These are phyloP conservation scores for Rhyacophila brunnea DNA, from an alignment of 1,140 invertebrate species.

Conservation along the genomic window DNA sequence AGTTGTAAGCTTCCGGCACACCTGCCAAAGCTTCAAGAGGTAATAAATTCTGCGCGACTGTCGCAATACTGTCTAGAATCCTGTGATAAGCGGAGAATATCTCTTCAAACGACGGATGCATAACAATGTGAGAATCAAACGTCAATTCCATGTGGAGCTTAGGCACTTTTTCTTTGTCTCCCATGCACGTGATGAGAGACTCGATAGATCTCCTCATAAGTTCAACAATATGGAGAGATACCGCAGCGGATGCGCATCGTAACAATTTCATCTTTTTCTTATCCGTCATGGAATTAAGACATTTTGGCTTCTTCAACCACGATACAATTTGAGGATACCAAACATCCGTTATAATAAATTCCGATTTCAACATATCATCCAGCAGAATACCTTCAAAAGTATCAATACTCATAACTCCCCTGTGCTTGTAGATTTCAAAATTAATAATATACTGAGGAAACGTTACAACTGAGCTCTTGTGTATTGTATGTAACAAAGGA, in stretches of 20 bases:
- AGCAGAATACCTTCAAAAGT: slow-evolving; percentile 49
- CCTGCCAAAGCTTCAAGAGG: slow-evolving; percentile 52
- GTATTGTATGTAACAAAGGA: slow-evolving; percentile 59
- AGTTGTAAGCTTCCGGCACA: slow-evolving; percentile 44
- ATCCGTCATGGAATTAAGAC: slow-evolving; percentile 42
- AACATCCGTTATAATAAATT: slow-evolving; percentile 50
- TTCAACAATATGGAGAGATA: slow-evolving; percentile 53
- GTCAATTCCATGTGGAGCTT: slow-evolving; percentile 47
- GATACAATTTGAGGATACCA: slow-evolving; percentile 46
- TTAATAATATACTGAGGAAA: slow-evolving; percentile 58
- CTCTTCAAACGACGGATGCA: slow-evolving; percentile 48
- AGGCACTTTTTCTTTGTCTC: slow-evolving; percentile 43
- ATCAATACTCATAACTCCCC: slow-evolving; percentile 45
- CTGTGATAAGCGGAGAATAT: slow-evolving; percentile 48
- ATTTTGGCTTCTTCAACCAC: slow-evolving; percentile 49
- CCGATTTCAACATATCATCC: slow-evolving; percentile 49
- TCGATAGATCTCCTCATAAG: slow-evolving; percentile 52
- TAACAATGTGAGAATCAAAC: slow-evolving; percentile 51
- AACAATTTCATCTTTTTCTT: slow-evolving; percentile 45
- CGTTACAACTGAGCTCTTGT: slow-evolving; percentile 54
- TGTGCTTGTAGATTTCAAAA: slow-evolving; percentile 53
- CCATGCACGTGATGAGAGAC: slow-evolving; percentile 42
- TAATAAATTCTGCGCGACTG: slow-evolving; percentile 50
- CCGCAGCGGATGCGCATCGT: slow-evolving; percentile 47
- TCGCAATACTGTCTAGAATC: slow-evolving; percentile 47